phyloP scores from a whole-genome alignment of 2,113 vertebrate species.

The Caranx ignobilis region DNA sequence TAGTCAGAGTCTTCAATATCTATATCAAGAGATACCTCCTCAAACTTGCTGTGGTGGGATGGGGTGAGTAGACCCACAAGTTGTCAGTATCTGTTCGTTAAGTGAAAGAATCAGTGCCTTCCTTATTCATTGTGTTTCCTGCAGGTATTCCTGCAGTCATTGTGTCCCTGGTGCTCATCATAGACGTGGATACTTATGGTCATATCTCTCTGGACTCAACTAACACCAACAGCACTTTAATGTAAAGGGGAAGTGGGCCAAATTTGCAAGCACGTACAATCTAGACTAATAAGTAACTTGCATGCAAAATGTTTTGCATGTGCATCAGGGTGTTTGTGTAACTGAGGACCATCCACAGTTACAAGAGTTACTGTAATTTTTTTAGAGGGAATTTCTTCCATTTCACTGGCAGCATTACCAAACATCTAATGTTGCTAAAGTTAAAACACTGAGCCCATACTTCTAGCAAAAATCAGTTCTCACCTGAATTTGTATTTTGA shows the following conservation, averaged over 20 bases:
- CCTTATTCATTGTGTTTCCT: slow-evolving; percentile 26
- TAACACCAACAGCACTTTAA: slow-evolving; percentile 1
- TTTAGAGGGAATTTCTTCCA: background rate
- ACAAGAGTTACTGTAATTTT: background rate
- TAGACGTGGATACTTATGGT: slow-evolving; percentile 43
- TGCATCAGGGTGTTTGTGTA: background rate
- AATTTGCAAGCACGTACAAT: background rate
- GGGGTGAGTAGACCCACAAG: slow-evolving; percentile 73
- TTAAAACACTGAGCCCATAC: background rate
- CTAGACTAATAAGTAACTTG: background rate
- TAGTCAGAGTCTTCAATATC: slow-evolving; percentile 81
- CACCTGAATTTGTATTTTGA: background rate
- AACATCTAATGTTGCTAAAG: background rate
- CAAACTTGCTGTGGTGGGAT: slow-evolving; percentile 77
- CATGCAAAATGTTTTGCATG: slow-evolving; percentile 2
- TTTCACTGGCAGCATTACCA: background rate
- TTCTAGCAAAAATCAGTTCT: background rate
- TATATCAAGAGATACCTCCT: slow-evolving; percentile 81
- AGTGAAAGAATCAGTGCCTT: background rate
- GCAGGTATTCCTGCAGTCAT: slow-evolving; percentile 73
- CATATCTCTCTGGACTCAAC: background rate
- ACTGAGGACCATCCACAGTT: background rate
- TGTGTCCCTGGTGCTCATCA: slow-evolving; percentile 52
- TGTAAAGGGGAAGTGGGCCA: slow-evolving; percentile 36
- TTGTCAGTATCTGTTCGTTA: background rate